Conservation (phyloP, 2,113 vertebrate species). For the Sciurus niger region DNA sequence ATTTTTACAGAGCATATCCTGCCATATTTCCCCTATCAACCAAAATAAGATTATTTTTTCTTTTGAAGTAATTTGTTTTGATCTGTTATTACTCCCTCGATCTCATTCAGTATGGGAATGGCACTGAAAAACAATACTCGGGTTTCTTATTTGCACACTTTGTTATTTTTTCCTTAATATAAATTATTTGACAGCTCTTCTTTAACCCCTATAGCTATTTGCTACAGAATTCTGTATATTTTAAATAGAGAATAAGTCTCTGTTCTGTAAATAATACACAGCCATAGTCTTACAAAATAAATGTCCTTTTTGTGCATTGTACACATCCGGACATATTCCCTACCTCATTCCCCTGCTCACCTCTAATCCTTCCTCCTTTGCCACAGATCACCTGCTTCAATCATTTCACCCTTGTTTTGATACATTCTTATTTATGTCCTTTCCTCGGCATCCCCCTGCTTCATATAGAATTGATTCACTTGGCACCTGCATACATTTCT, state of each 20-base stretch:
- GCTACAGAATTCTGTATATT: neutral
- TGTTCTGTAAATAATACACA: neutral
- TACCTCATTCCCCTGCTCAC: too few relatives aligned
- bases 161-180: neutral
- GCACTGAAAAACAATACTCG: neutral
- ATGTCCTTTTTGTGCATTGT: neutral
- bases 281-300: neutral
- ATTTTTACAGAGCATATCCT: neutral
- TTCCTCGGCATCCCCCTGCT: neutral
- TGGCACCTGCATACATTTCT: slow-evolving; percentile 74
- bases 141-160: neutral
- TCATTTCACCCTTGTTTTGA: neutral
- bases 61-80: neutral
- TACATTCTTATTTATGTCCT: neutral
- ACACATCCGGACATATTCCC: neutral
- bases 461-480: neutral
- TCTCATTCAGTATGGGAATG: neutral
- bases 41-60: neutral
- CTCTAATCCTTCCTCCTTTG: neutral
- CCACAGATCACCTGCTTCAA: neutral
- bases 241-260: neutral
- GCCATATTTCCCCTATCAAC: neutral
- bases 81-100: neutral
- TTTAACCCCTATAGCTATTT: neutral
- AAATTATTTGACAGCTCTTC: neutral